phyloP scores from a whole-genome alignment of 2,113 vertebrate species.

The Delphinapterus leucas region DNA sequence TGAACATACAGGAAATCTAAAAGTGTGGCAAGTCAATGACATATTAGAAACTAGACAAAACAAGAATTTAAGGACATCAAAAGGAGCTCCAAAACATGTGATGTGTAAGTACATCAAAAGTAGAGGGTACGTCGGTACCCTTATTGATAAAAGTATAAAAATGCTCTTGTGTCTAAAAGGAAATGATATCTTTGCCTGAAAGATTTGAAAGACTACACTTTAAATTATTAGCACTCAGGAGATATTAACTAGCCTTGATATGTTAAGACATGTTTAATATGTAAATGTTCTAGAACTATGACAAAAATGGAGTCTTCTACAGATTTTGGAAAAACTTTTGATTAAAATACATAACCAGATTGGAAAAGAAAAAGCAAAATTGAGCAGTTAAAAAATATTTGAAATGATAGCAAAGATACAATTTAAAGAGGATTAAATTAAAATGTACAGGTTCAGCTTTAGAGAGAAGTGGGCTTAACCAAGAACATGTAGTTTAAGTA shows the following conservation, averaged over 20 bases:
- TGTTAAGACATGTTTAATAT: background rate
- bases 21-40: background rate
- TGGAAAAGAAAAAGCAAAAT: background rate
- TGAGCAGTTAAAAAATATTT: background rate
- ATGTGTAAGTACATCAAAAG: background rate
- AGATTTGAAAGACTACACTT: background rate
- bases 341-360: background rate
- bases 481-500: background rate
- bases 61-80: slow-evolving; percentile 11
- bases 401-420: background rate
- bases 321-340: background rate
- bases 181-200: background rate
- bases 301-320: background rate
- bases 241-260: background rate
- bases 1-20: background rate
- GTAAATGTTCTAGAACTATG: background rate
- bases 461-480: background rate
- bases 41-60: slow-evolving; percentile 34
- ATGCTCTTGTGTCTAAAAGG: background rate
- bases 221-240: background rate
- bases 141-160: background rate
- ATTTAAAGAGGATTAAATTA: background rate
- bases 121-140: background rate
- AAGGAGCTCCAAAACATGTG: background rate
- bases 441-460: background rate